These are phyloP conservation scores for Astropecten irregularis DNA, from an alignment of 53 echinoderm and acorn worm genomes.

Conservation along the genomic window DNA sequence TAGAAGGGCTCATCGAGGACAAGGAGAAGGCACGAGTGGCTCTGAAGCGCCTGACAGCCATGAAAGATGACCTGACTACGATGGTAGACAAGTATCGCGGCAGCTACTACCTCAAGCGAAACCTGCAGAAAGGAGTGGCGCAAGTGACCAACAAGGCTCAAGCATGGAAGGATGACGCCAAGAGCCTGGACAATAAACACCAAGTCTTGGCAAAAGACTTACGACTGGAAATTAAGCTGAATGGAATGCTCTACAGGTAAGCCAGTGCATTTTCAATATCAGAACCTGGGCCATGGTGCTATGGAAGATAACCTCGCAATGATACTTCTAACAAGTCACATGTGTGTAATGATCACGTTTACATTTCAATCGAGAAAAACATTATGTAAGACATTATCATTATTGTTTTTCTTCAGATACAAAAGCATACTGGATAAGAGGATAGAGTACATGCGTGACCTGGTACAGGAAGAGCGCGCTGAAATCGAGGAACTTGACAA, in stretches of 20 bases:
- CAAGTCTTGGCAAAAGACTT: constrained; percentile 65
- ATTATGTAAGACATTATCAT: too few relatives aligned
- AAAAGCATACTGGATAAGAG: constrained; percentile 42
- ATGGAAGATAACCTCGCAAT: too few relatives aligned
- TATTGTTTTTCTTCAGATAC: constrained; percentile 57
- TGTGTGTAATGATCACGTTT: too few relatives aligned
- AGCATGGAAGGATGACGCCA: constrained; percentile 61
- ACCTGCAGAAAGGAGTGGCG: constrained; percentile 48
- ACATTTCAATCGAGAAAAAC: too few relatives aligned
- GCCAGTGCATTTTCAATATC: too few relatives aligned
- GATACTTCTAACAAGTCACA: too few relatives aligned
- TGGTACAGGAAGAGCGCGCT: constrained; percentile 53
- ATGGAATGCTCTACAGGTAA: constrained; percentile 67
- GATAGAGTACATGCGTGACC: constrained; percentile 29
- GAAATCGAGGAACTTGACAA: constrained; percentile 28
- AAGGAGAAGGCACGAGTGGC: constrained; percentile 69
- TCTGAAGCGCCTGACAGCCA: constrained; percentile 34
- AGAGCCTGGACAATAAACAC: constrained; percentile 61
- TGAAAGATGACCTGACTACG: constrained; percentile 52
- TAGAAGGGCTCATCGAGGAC: constrained; percentile 60
- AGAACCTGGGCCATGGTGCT: too few relatives aligned
- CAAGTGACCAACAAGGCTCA: constrained; percentile 42
- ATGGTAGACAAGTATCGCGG: constrained; percentile 15
- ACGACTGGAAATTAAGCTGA: constrained; percentile 69
- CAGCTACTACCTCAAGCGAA: constrained; percentile 16